Evolutionary conservation across 2,888 invertebrate species (phyloP).

Genomic region (Acanthosoma haemorrhoidale): DNA sequence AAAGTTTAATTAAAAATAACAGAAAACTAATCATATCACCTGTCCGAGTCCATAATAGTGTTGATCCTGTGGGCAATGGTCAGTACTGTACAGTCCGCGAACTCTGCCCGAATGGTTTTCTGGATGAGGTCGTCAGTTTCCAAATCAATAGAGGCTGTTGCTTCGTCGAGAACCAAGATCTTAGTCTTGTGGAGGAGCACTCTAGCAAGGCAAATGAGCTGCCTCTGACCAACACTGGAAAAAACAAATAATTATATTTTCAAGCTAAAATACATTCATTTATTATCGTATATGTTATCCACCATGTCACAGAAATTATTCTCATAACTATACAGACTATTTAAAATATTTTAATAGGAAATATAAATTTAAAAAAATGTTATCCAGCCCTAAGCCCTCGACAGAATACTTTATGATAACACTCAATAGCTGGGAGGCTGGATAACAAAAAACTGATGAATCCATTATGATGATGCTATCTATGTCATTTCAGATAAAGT

Average conservation of each 20-base stretch:
- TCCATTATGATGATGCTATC: too few relatives aligned
- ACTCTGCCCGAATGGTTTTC: constrained; percentile 82
- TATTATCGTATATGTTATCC: too few relatives aligned
- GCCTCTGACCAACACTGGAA: constrained; percentile 78
- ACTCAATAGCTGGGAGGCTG: too few relatives aligned
- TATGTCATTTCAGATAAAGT: too few relatives aligned
- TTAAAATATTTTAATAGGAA: too few relatives aligned
- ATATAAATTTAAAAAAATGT: too few relatives aligned
- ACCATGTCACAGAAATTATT: too few relatives aligned
- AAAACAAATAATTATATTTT: background rate
- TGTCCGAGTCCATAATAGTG: constrained; percentile 85
- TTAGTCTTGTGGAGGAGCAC: constrained; percentile 80
- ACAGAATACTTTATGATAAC: too few relatives aligned
- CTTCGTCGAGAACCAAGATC: constrained; percentile 78
- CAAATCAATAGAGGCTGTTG: constrained; percentile 83
- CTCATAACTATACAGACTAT: too few relatives aligned
- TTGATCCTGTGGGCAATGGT: constrained; percentile 91
- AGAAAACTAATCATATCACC: constrained; percentile 43
- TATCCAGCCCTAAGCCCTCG: too few relatives aligned
- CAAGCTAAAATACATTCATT: background rate
- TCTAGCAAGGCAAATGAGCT: constrained; percentile 77
- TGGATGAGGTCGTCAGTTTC: constrained; percentile 87
- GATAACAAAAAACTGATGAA: too few relatives aligned
- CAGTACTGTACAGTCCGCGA: constrained; percentile 78
- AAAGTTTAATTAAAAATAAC: too few relatives aligned